phyloP scores from a whole-genome alignment of 2,888 invertebrate genomes.

The Polylopha cassiicola region DNA sequence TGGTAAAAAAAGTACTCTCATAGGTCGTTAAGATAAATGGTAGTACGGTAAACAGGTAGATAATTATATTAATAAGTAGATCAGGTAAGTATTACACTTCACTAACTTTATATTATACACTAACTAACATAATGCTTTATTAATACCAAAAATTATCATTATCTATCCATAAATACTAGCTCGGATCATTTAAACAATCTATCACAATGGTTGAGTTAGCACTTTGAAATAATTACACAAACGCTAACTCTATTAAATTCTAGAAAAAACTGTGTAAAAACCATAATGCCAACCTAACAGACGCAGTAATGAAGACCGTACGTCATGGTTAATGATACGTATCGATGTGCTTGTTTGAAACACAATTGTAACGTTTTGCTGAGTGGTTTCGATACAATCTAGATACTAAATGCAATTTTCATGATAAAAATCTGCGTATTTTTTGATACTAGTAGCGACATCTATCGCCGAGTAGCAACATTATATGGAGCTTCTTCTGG shows the following conservation, averaged over 20 bases:
- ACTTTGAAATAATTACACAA: constrained; percentile 11
- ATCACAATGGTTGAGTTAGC: constrained; percentile 12
- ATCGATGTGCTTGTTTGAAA: constrained; percentile 29
- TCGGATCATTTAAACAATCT: constrained; percentile 10
- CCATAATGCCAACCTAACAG: constrained; percentile 25
- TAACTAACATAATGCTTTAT: no score
- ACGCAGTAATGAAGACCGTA: constrained; percentile 43
- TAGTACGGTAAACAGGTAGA: no score
- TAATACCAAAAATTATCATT: no score
- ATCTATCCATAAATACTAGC: no score
- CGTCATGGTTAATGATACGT: constrained; percentile 49
- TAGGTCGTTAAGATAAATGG: no score
- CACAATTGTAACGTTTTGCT: constrained; percentile 38
- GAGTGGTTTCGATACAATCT: constrained; percentile 37
- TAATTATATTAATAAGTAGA: no score
- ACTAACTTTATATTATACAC: no score
- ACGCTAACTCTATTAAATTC: constrained; percentile 12
- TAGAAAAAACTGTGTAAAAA: constrained; percentile 28
- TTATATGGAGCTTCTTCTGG: no score
- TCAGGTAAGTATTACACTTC: no score
- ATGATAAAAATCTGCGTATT: constrained; percentile 31
- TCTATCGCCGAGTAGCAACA: constrained; percentile 33
- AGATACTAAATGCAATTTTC: constrained; percentile 26
- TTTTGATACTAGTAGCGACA: constrained; percentile 28
- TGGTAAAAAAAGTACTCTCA: no score